Evolutionary conservation across 2,113 vertebrate species (phyloP), one percentile per base, ranked within the genome.

Genomic region (Hypocryptadius cinnamomeus): DNA sequence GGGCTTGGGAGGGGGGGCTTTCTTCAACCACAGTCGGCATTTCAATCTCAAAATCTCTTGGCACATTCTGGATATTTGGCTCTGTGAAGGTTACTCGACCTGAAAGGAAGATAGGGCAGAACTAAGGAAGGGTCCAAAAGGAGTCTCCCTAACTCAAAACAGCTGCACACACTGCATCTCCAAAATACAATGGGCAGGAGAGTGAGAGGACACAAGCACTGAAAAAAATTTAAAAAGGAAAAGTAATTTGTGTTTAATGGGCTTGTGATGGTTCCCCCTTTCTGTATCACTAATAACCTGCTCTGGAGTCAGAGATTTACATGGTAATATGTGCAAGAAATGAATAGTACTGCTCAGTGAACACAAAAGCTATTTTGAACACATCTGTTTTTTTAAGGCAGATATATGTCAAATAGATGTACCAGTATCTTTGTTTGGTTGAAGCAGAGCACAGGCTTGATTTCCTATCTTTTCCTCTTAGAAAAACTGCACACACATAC

Each of bases 61-160:
- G 99, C 39, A 99, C 98, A 9, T 99, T 99, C 97, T 99, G 99
- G 96, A 99, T 98, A 96, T 99, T 99, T 87, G 99, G 99, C 86
- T 99, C 99, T 57, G 79, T 98, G 93, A 99, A 99, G 91, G 98
- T 98, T 91, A 99, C 97, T 86, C 99, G 97, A 65, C 99, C 99
- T 99, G 96, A 95, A 96, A 79, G 51, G 66, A 94, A 51, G 57
- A 95, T 7, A 87, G 86, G 22, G 13, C 60, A 96, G 30, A 84
- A 51, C 27, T 79, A 81, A 93, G 66, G 33, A 82, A 95, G 48
- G 50, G 10, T 70, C 68, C 85, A 70, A 45, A 66, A 90, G 42
- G 23, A 79, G 16, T 28, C 12, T 74, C 13, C 63, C 31, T 27
- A 53, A 63, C 11, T 71, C 47, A 40, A 21, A 28, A 64, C 9